Conservation (phyloP, 2,113 vertebrate genomes). For the Coracopsis vasa region DNA sequence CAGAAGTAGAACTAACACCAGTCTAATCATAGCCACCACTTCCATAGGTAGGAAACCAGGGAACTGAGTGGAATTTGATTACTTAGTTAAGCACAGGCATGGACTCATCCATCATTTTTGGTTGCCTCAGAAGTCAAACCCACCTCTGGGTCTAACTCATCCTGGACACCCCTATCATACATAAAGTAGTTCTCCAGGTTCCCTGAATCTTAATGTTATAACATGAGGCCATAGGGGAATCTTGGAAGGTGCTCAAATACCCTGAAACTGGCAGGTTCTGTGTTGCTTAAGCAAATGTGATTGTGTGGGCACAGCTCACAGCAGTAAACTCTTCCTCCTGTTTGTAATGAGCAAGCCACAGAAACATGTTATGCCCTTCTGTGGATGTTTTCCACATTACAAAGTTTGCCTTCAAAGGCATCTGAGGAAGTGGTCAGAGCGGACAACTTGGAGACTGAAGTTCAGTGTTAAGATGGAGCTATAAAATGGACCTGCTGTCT, state of each 20-base stretch:
- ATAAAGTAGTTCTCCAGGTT: background rate
- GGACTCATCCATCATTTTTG: background rate
- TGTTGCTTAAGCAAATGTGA: background rate
- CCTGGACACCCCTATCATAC: background rate
- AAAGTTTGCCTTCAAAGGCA: constrained; percentile 45
- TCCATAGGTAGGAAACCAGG: background rate
- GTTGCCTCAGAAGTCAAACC: background rate
- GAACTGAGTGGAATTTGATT: background rate
- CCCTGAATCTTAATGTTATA: background rate
- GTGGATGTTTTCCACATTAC: background rate
- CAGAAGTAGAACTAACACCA: background rate
- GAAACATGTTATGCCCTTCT: background rate
- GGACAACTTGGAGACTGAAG: constrained; percentile 36
- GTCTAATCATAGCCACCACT: background rate
- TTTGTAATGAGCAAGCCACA: background rate
- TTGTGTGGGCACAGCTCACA: background rate
- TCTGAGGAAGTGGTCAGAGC: background rate
- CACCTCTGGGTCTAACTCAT: background rate
- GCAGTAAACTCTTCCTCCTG: background rate
- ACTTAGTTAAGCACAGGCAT: background rate
- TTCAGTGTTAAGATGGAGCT: constrained; percentile 16
- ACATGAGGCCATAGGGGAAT: background rate
- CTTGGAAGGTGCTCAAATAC: background rate
- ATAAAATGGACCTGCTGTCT: constrained; percentile 16
- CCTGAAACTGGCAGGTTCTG: background rate